Evolutionary conservation across 2,888 invertebrate species (phyloP).

Genomic region (Melieria picta): DNA sequence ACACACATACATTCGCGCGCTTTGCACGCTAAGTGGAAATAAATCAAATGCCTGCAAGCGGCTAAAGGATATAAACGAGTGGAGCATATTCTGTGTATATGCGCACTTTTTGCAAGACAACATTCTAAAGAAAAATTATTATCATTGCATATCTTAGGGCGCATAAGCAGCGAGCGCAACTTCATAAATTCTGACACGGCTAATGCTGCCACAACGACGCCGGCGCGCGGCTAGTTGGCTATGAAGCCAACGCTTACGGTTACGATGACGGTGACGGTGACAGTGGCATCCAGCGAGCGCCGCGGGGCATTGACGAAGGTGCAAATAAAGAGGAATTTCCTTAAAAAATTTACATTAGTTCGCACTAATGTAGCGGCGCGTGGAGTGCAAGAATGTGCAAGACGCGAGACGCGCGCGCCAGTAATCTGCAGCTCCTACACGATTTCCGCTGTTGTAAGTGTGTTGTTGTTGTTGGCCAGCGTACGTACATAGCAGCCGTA

Average conservation of each 20-base stretch:
- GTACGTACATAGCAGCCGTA: constrained; percentile 6
- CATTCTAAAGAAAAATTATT: constrained; percentile 26
- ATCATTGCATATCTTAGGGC: constrained; percentile 24
- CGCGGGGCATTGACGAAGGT: too few relatives aligned
- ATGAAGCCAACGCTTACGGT: too few relatives aligned
- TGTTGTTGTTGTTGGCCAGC: neutral
- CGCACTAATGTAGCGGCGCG: neutral
- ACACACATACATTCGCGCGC: neutral
- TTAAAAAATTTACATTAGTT: constrained; percentile 13
- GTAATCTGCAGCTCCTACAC: neutral
- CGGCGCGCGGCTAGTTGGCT: too few relatives aligned
- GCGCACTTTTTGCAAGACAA: neutral
- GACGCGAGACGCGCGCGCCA: neutral
- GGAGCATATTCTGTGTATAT: too few relatives aligned
- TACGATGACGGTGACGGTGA: too few relatives aligned
- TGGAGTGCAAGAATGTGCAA: neutral
- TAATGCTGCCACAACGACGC: too few relatives aligned
- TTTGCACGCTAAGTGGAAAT: constrained; percentile 23
- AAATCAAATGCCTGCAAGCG: constrained; percentile 14
- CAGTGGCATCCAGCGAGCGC: too few relatives aligned
- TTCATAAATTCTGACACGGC: constrained; percentile 19
- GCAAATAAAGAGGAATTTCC: neutral
- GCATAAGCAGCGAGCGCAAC: constrained; percentile 15
- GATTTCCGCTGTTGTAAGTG: neutral
- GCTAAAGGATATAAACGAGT: too few relatives aligned